Evolutionary conservation across 2,113 vertebrate species (phyloP).

Genomic region (Peromyscus californicus): DNA sequence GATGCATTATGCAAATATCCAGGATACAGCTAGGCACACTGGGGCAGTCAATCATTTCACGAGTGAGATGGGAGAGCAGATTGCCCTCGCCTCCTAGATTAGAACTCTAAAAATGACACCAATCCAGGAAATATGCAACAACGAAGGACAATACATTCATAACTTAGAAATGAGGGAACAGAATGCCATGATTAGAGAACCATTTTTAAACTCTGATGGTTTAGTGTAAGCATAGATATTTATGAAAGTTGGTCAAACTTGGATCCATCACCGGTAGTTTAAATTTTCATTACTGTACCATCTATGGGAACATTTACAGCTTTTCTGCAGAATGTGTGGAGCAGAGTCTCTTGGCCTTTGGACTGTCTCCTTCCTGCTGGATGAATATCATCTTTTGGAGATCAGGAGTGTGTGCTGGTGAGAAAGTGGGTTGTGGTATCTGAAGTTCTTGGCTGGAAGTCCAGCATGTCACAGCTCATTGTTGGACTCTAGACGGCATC

Average conservation of each 20-base stretch:
- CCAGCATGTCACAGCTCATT: background rate
- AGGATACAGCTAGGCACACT: fast-evolving
- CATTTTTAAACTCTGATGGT: background rate
- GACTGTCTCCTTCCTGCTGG: background rate
- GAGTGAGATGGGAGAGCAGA: background rate
- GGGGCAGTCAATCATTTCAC: background rate
- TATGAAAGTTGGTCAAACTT: background rate
- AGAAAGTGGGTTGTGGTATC: background rate
- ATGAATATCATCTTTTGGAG: background rate
- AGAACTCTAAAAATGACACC: background rate
- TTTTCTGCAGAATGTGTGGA: background rate
- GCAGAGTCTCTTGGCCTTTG: fast-evolving
- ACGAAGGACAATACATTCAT: background rate
- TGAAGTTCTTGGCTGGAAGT: background rate
- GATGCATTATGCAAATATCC: background rate
- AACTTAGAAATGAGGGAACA: background rate
- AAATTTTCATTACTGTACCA: background rate
- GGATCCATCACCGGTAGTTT: background rate
- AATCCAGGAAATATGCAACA: background rate
- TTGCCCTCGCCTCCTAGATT: background rate
- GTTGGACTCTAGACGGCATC: background rate
- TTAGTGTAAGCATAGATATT: background rate
- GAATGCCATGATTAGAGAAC: background rate
- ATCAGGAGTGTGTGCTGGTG: background rate
- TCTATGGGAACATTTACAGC: background rate